A percentile compares a stretch with the other conserved stretches of the same genome.
Conservation (phyloP, 2,888 invertebrate genomes). For the Vesta saturnalis region DNA sequence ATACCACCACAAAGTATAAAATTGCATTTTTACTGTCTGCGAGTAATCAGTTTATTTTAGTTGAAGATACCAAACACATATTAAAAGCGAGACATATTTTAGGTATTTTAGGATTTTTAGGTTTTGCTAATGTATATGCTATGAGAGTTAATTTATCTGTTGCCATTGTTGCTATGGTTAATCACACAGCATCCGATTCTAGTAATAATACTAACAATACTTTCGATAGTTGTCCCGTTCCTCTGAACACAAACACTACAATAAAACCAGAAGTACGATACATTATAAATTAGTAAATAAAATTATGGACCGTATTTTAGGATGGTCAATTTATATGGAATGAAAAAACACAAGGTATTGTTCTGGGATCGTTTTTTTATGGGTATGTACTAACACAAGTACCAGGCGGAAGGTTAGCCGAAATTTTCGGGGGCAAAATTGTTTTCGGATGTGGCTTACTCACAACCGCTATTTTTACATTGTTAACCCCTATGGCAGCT, state of each 20-base stretch:
- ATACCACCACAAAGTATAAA: conserved; percentile 59
- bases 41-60: conserved; percentile 48
- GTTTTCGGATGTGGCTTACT: conserved; percentile 85
- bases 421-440: conserved; percentile 86
- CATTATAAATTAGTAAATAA: conserved; percentile 22
- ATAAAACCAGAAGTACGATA: conserved; percentile 48
- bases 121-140: conserved; percentile 89
- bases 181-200: conserved; percentile 71
- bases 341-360: conserved; percentile 80
- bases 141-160: conserved; percentile 93
- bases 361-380: conserved; percentile 85
- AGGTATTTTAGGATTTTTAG: conserved; percentile 86
- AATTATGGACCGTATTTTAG: conserved; percentile 61
- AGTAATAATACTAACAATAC: conserved; percentile 66
- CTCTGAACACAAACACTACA: conserved; percentile 61
- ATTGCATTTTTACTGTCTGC: neutral
- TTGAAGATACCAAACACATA: conserved; percentile 73
- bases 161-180: conserved; percentile 95
- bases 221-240: conserved; percentile 70
- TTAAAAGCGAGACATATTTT: conserved; percentile 80
- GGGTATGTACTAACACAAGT: conserved; percentile 86
- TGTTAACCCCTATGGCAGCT: conserved; percentile 86
- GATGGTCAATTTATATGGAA: conserved; percentile 83
- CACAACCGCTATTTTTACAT: conserved; percentile 82
- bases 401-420: conserved; percentile 85